Evolutionary conservation across 2,888 invertebrate species (phyloP), one percentile per base, ranked within the genome.

Genomic region (Mimas tiliae): DNA sequence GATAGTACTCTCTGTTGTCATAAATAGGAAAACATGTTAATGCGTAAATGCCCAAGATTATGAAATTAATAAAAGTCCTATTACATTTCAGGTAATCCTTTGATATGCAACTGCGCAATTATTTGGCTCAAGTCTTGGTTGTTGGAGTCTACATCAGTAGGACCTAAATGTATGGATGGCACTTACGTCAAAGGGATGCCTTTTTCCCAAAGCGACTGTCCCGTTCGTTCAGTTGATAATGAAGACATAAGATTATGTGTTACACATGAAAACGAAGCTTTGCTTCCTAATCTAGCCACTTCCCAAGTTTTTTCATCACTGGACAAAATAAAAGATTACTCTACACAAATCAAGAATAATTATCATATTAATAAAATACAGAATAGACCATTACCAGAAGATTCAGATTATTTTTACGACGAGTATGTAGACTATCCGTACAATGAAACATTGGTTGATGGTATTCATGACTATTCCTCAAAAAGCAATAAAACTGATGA

Each of bases 71-170:
- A n/a, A n/a, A n/a, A n/a, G n/a, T n/a, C n/a, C 0, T 8, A 69
- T 68, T 53, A 68, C 4, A 47, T 90, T 89, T 69, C 86, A 97
- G 97, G 97, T 45, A 98, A 98, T 90, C 98, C 98, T 0, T 90
- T 98, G 69, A 94, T 95, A 27, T 98, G 98, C 83, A 96, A 97
- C 63, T 98, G 98, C 81, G 96, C 95, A 70, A 94, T 97, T 85
- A 94, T 97, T 65, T 98, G 98, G 98, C 88, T 98, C 1, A 95
- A 97, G 75, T 96, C 96, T 3, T 98, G 97, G 97, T 87, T 97
- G 34, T 95, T 96, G 70, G 97, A 97, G 84, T 95, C 96, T 0
- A 95, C 96, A 33, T 94, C 95, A 3, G 94, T 95, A 8, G 97
- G 97, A 3, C 97, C 97, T 6, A 95, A 95, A 79, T 98, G 97